Evolutionary conservation across 2,888 invertebrate species (phyloP).

Genomic region (Eutolmus rufibarbis): DNA sequence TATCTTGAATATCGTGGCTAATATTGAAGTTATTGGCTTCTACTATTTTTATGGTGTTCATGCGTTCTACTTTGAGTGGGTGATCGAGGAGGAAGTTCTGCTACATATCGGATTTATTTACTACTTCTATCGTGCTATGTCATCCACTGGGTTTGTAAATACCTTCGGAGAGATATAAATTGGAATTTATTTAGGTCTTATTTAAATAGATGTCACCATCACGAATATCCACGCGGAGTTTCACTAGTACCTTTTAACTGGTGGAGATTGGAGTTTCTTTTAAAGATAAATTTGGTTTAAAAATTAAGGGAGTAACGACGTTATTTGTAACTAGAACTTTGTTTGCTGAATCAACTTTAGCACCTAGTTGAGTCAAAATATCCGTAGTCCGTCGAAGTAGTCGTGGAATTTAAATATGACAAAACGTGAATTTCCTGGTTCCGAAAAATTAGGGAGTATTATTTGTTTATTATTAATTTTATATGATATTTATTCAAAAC

Average conservation of each 20-base stretch:
- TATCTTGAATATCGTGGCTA: neutral
- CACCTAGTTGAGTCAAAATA: neutral
- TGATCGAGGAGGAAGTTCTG: neutral
- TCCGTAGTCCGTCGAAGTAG: conserved; percentile 40
- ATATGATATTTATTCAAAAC: conserved; percentile 18
- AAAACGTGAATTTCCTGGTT: conserved; percentile 28
- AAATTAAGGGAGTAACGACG: neutral
- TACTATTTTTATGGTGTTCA: neutral
- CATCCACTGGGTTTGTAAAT: neutral
- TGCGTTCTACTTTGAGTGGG: conserved; percentile 25
- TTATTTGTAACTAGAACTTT: neutral
- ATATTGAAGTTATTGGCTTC: conserved; percentile 19
- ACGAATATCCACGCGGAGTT: too few species aligned
- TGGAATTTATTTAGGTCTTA: conserved; percentile 2
- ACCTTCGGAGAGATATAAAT: conserved; percentile 13
- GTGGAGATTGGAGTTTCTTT: too few species aligned
- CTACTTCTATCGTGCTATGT: conserved; percentile 9
- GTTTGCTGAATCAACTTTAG: conserved; percentile 28
- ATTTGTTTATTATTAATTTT: conserved; percentile 9
- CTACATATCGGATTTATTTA: too few species aligned
- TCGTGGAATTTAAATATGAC: conserved; percentile 22
- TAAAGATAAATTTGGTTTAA: too few species aligned
- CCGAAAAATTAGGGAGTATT: too few species aligned
- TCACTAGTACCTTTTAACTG: too few species aligned
- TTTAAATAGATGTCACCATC: too few species aligned